Percentiles rank a stretch among this genome's conserved stretches.
Conservation (phyloP, 2,888 invertebrate genomes). For the Nomada fabriciana region DNA sequence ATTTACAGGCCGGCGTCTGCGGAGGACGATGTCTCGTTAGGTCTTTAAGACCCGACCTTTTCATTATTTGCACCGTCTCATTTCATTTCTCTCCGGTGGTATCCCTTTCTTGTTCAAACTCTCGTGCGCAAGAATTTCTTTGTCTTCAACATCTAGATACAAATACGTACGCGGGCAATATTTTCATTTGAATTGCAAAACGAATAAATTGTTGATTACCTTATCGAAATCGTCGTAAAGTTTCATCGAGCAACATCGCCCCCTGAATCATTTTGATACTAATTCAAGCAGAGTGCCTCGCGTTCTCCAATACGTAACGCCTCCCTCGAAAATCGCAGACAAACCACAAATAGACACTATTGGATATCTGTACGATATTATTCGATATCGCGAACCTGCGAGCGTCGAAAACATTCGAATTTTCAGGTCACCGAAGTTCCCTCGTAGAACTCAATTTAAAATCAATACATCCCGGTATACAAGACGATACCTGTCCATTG, state of each 20-base stretch:
- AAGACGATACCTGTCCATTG: background rate
- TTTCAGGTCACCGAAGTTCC: constrained; percentile 20
- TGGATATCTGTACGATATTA: background rate
- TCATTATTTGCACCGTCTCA: constrained; percentile 20
- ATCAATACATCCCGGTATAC: constrained; percentile 18
- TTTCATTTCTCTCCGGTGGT: background rate
- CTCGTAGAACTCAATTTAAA: constrained; percentile 20
- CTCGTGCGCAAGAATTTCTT: too few relatives aligned
- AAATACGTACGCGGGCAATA: too few relatives aligned
- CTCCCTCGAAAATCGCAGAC: background rate
- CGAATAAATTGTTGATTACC: too few relatives aligned
- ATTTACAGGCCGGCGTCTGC: constrained; percentile 51
- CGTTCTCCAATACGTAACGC: background rate
- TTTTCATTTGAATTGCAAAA: too few relatives aligned
- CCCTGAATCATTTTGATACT: too few relatives aligned
- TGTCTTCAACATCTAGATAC: too few relatives aligned
- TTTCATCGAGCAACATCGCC: too few relatives aligned
- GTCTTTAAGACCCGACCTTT: constrained; percentile 28
- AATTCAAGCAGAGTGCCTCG: too few relatives aligned
- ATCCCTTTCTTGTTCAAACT: background rate
- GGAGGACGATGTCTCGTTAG: constrained; percentile 37
- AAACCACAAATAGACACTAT: background rate
- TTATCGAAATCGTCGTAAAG: too few relatives aligned
- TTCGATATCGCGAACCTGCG: background rate
- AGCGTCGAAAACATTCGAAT: constrained; percentile 23